Evolutionary conservation across 2,797 vertebrate species (phyloP), one percentile per base, ranked within the genome.

Genomic region (Sebastes umbrosus): DNA sequence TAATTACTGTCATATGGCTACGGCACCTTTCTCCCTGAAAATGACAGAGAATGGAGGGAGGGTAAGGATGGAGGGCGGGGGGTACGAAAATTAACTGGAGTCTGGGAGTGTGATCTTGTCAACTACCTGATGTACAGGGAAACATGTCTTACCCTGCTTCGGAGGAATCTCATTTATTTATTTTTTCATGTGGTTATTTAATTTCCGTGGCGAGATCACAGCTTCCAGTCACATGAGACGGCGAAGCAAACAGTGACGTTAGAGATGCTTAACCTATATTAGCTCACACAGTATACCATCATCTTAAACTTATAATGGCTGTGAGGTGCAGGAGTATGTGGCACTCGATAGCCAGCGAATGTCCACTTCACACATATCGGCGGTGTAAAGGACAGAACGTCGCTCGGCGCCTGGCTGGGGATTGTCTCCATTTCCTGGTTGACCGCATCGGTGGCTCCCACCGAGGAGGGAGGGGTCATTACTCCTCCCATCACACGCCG

Each of bases 1-100:
- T 98, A 98, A 98, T 98, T 98, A 98, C 96, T 97, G 96, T 97
- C 96, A 96, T 96, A 95, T 95, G 97, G 96, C 95, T 94, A 95
- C 94, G 93, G 95, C 97, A 97, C 96, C 95, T 98, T 97, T 95
- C 84, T 85, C 86, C 84, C 93, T 88, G 88, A 89, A 95, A 96
- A 96, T 95, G 96, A 96, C 96, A 94, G 94, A 94, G 96, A 95
- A 94, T 82, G 83, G 93, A 90, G 93, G 87, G 90, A 90, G 94
- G 77, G 76, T 8, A 68, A 54, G 84, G 82, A 79, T 25, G 77
- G 74, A 60, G 52, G 68, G 67, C 8, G 69, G 78, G 60, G 59
- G 75, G 81, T 63, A 76, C 3, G 90, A 82, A 90, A 94, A 93
- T 97, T 92, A 95, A 95, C 94, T 90, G 75, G 8, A 85, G 89